These are phyloP conservation scores for Agrotis clavis DNA, from an alignment of 2,888 invertebrate species.

Conservation along the genomic window DNA sequence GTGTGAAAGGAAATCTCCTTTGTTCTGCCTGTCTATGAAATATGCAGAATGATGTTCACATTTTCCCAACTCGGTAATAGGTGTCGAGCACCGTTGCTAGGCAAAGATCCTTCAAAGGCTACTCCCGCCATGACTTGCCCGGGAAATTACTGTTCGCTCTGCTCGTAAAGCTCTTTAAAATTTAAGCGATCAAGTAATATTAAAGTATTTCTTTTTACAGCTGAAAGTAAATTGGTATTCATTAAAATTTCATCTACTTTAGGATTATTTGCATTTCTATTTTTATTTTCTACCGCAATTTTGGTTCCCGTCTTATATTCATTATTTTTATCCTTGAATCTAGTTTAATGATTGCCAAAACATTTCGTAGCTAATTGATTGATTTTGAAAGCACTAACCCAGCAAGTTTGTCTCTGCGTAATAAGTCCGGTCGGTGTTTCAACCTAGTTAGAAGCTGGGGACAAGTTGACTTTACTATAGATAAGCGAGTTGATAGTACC, in stretches of 20 bases:
- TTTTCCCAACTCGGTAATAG: conserved; percentile 49
- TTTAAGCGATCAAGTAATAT: conserved; percentile 57
- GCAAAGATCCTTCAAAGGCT: conserved; percentile 63
- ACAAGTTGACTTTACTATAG: conserved; percentile 49
- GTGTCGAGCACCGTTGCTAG: conserved; percentile 60
- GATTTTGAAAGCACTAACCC: conserved; percentile 12
- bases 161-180: conserved; percentile 52
- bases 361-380: not conserved
- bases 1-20: not conserved
- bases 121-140: conserved; percentile 52
- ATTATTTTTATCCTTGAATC: conserved; percentile 4
- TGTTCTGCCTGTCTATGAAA: conserved; percentile 27
- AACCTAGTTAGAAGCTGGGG: conserved; percentile 26
- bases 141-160: conserved; percentile 62
- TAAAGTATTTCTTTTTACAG: conserved; percentile 45
- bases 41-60: conserved; percentile 46
- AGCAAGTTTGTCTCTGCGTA: conserved; percentile 17
- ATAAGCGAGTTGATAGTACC: conserved; percentile 55
- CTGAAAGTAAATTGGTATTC: conserved; percentile 38
- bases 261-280: conserved; percentile 7
- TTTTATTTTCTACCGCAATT: conserved; percentile 1
- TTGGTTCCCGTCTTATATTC: conserved; percentile 12
- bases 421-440: conserved; percentile 23
- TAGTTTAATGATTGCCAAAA: conserved; percentile 29
- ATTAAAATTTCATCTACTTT: conserved; percentile 18